A percentile compares a stretch with the other conserved stretches of the same genome.
phyloP scores from a whole-genome alignment of 1,140 invertebrate species.

The Samia ricini region DNA sequence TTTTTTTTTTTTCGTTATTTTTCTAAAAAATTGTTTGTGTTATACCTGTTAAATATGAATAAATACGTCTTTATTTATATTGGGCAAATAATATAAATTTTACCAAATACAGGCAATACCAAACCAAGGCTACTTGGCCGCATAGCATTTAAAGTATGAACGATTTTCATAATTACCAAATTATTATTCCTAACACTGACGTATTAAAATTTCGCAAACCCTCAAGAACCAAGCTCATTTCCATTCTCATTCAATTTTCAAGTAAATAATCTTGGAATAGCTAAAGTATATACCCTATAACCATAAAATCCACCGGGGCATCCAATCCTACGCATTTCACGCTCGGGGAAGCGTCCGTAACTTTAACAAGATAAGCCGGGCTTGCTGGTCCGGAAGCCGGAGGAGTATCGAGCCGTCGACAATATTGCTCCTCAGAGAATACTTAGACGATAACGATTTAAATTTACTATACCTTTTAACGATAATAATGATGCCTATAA shows the following conservation, averaged over 20 bases:
- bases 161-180: no score
- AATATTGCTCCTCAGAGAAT: background rate
- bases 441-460: background rate
- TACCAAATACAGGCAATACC: no score
- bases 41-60: no score
- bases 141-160: no score
- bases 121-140: no score
- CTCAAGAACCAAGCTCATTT: background rate
- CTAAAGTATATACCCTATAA: background rate
- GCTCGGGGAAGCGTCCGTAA: background rate
- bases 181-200: background rate
- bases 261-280: background rate
- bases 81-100: no score
- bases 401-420: background rate
- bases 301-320: slow-evolving; percentile 3
- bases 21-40: no score
- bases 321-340: slow-evolving; percentile 10
- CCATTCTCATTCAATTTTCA: background rate
- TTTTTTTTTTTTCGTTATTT: no score
- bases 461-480: background rate
- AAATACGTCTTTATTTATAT: no score
- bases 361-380: background rate
- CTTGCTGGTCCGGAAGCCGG: background rate
- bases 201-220: background rate
- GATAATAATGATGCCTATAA: background rate